Percentiles rank a stretch among this genome's conserved stretches.
Conservation (phyloP, 2,113 vertebrate genomes). For the Podarcis cretensis region DNA sequence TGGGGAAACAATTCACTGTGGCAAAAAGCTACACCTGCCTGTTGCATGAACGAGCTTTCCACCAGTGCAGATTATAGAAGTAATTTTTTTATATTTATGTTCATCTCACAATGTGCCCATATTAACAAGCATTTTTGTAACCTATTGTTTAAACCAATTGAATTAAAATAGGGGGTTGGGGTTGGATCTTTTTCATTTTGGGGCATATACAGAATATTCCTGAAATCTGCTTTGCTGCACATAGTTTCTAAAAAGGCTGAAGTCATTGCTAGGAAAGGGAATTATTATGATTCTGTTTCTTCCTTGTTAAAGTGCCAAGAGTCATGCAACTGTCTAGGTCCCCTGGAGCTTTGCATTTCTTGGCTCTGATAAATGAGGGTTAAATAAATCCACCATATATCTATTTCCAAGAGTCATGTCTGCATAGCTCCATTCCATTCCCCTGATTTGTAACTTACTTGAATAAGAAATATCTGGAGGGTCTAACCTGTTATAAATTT, state of each 20-base stretch:
- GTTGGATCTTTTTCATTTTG: conserved; percentile 11
- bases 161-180: not conserved
- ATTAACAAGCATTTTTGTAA: conserved; percentile 13
- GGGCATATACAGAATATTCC: not conserved
- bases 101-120: not conserved
- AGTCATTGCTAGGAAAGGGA: conserved; percentile 16
- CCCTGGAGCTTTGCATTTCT: conserved; percentile 34
- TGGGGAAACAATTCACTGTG: no score
- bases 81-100: not conserved
- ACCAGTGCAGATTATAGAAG: not conserved
- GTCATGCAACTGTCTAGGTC: conserved; percentile 19
- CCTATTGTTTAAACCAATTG: conserved; percentile 7
- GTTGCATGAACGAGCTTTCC: no score
- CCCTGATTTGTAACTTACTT: conserved; percentile 29
- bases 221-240: conserved; percentile 5
- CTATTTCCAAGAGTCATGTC: conserved; percentile 39
- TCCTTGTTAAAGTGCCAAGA: conserved; percentile 21
- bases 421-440: conserved; percentile 25
- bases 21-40: no score
- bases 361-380: conserved; percentile 34
- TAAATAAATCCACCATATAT: conserved; percentile 46
- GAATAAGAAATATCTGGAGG: conserved; percentile 36
- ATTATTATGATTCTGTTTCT: conserved; percentile 31
- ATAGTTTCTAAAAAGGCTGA: not conserved
- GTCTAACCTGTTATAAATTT: conserved; percentile 18